Conservation (phyloP, 2,113 vertebrate genomes). For the Synodontis membranacea region DNA sequence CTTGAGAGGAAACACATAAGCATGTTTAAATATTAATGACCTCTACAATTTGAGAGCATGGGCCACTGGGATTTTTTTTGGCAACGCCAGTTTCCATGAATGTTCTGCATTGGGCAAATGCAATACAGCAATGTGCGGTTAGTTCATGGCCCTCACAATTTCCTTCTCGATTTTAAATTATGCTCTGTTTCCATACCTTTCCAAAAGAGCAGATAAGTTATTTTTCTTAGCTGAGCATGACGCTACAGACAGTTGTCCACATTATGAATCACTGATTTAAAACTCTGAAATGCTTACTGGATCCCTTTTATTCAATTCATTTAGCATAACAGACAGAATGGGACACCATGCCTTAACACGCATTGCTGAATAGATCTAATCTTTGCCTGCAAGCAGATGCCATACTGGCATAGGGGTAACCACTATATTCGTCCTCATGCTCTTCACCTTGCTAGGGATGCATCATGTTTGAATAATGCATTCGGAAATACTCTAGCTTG, state of each 20-base stretch:
- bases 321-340: neutral
- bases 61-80: constrained; percentile 41
- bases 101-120: constrained; percentile 38
- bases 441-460: neutral
- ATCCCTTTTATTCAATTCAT: neutral
- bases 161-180: constrained; percentile 30
- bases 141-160: constrained; percentile 36
- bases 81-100: constrained; percentile 28
- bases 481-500: neutral
- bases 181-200: constrained; percentile 25
- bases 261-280: constrained; percentile 28
- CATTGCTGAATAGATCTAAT: neutral
- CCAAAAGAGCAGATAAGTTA: constrained; percentile 10
- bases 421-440: neutral
- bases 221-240: constrained; percentile 36
- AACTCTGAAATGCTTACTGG: constrained; percentile 32
- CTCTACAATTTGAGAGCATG: constrained; percentile 29
- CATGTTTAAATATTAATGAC: constrained; percentile 15
- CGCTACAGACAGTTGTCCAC: constrained; percentile 19
- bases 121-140: constrained; percentile 43
- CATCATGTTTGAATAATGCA: neutral
- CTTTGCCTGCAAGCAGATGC: too few species aligned
- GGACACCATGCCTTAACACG: neutral
- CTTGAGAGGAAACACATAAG: constrained; percentile 36
- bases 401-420: too few species aligned